These are phyloP conservation scores for Siniperca obscura DNA, from an alignment of 2,797 vertebrate genomes.

Conservation along the genomic window DNA sequence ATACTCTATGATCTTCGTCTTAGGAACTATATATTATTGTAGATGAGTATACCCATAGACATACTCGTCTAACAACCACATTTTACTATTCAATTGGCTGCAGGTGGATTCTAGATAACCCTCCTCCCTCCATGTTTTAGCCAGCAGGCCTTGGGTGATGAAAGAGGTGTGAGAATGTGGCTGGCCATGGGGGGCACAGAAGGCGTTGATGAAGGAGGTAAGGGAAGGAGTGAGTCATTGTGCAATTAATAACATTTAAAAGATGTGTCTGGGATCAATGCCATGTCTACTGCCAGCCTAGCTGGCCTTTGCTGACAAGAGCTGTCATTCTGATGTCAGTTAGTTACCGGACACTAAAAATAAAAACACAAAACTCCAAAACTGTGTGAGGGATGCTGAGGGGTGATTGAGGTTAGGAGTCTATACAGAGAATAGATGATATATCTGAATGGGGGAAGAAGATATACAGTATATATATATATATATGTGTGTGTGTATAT, in stretches of 20 bases:
- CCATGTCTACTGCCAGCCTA: constrained; percentile 30
- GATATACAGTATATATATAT: not conserved
- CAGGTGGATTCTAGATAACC: constrained; percentile 30
- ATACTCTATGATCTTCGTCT: not conserved
- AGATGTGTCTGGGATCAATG: constrained; percentile 54
- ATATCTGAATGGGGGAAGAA: constrained; percentile 11
- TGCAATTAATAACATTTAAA: constrained; percentile 62
- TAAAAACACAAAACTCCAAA: constrained; percentile 40
- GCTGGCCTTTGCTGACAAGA: constrained; percentile 36
- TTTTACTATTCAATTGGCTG: constrained; percentile 5
- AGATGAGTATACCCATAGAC: constrained; percentile 1
- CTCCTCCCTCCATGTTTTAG: constrained; percentile 30
- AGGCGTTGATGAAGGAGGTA: constrained; percentile 47
- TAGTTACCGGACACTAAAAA: constrained; percentile 40
- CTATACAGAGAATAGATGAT: constrained; percentile 23
- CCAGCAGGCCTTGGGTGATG: constrained; percentile 38
- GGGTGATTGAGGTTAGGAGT: constrained; percentile 7
- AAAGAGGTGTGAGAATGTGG: constrained; percentile 47
- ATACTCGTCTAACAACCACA: constrained; percentile 6
- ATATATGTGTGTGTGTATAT: not conserved
- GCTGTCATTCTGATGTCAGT: constrained; percentile 40
- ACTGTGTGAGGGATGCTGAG: constrained; percentile 8
- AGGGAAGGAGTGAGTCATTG: constrained; percentile 66
- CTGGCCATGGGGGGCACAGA: constrained; percentile 35
- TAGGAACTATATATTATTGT: not conserved